Evolutionary conservation across 2,113 vertebrate species (phyloP).

Genomic region (Aldabrachelys gigantea): DNA sequence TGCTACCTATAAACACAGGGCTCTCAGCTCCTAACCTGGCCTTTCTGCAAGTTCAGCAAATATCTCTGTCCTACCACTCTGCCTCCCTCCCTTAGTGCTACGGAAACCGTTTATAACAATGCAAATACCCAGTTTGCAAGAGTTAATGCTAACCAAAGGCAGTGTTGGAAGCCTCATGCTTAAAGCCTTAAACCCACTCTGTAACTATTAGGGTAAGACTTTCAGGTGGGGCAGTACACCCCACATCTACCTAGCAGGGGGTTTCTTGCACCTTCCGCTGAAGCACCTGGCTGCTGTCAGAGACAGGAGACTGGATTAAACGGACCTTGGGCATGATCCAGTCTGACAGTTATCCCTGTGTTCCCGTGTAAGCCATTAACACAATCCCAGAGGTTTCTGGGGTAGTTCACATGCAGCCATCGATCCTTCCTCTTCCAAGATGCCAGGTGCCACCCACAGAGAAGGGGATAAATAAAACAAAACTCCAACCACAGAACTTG

Average conservation of each 20-base stretch:
- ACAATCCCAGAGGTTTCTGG: not conserved
- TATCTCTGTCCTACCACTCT: not conserved
- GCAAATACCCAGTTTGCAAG: not conserved
- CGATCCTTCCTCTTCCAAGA: not conserved
- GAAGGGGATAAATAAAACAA: not conserved
- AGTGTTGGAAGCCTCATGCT: not conserved
- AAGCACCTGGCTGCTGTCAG: not conserved
- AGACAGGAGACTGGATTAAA: not conserved
- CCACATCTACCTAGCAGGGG: not conserved
- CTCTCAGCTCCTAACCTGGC: not conserved
- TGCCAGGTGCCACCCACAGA: not conserved
- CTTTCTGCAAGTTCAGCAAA: not conserved
- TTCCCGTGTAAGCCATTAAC: too few relatives aligned
- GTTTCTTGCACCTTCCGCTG: accelerated
- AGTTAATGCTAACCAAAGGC: not conserved
- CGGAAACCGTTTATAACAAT: not conserved
- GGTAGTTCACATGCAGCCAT: not conserved
- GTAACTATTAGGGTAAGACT: not conserved
- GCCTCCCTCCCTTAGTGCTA: not conserved
- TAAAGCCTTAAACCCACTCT: not conserved
- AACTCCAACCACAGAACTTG: not conserved
- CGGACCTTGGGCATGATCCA: accelerated
- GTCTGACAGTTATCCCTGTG: not conserved
- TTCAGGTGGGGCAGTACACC: not conserved
- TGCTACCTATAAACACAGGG: accelerated